Evolutionary conservation across 1,140 invertebrate species (phyloP).

Genomic region (Lasioglossum baleicum): DNA sequence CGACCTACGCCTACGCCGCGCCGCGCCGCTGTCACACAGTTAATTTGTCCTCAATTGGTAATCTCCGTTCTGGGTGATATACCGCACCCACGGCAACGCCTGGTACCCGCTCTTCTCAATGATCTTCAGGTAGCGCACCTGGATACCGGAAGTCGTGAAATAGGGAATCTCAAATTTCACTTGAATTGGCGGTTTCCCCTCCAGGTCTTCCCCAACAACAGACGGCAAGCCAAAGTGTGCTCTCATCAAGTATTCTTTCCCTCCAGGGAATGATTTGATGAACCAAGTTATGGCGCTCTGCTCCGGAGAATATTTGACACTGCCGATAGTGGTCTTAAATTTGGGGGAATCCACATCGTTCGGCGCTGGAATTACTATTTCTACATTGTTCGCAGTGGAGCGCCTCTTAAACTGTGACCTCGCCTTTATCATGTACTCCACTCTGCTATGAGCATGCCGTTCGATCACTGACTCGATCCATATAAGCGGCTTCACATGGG

Average conservation of each 20-base stretch:
- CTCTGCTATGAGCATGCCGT: slow-evolving; percentile 97
- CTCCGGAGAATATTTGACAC: slow-evolving; percentile 98
- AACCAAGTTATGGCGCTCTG: slow-evolving; percentile 99
- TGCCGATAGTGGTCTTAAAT: slow-evolving; percentile 99
- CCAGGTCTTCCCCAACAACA: slow-evolving; percentile 95
- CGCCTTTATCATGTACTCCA: slow-evolving; percentile 99
- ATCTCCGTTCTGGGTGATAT: slow-evolving; percentile 99
- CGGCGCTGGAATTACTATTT: slow-evolving; percentile 99
- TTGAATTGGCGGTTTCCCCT: slow-evolving; percentile 98
- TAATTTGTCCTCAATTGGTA: slow-evolving; percentile 98
- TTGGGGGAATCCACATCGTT: slow-evolving; percentile 99
- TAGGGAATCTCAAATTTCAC: slow-evolving; percentile 99
- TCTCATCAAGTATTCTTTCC: slow-evolving; percentile 99
- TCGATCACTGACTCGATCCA: slow-evolving; percentile 99
- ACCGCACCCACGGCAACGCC: slow-evolving; percentile 98
- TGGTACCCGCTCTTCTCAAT: slow-evolving; percentile 99
- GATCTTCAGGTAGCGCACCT: slow-evolving; percentile 99
- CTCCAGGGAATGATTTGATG: slow-evolving; percentile 99
- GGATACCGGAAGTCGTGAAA: slow-evolving; percentile 99
- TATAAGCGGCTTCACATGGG: slow-evolving; percentile 98
- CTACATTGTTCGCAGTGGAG: slow-evolving; percentile 99
- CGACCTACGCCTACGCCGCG: too few relatives aligned
- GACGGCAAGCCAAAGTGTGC: slow-evolving; percentile 99
- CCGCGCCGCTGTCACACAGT: too few relatives aligned
- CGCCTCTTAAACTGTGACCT: slow-evolving; percentile 99